Conservation (phyloP, 2,113 vertebrate species). For the Coregonus clupeaformis region DNA sequence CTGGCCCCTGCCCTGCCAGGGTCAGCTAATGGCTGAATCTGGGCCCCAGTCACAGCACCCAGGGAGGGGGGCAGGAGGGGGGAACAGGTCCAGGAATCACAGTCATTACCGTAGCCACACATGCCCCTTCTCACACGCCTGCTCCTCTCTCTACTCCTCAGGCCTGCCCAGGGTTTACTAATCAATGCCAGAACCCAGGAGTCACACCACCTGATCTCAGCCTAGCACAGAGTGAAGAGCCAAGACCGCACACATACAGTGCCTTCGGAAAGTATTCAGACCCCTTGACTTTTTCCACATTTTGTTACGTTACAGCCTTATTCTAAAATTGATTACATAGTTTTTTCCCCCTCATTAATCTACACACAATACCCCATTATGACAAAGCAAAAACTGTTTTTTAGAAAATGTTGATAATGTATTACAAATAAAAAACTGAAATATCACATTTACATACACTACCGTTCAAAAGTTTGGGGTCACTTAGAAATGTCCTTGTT, state of each 20-base stretch:
- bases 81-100: slow-evolving; percentile 59
- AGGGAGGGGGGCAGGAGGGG: slow-evolving; percentile 60
- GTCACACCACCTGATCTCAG: slow-evolving; percentile 72
- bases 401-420: too few relatives aligned
- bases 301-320: too few relatives aligned
- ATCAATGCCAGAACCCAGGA: slow-evolving; percentile 70
- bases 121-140: slow-evolving; percentile 46
- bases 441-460: too few relatives aligned
- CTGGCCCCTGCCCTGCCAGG: slow-evolving; percentile 73
- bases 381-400: too few relatives aligned
- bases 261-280: too few relatives aligned
- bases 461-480: too few relatives aligned
- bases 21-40: slow-evolving; percentile 80
- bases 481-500: too few relatives aligned
- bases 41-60: slow-evolving; percentile 76
- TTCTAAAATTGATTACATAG: too few relatives aligned
- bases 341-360: too few relatives aligned
- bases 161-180: slow-evolving; percentile 65
- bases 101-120: slow-evolving; percentile 75
- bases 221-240: slow-evolving; percentile 58
- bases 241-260: slow-evolving; percentile 5
- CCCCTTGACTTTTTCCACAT: too few relatives aligned
- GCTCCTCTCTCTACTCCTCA: slow-evolving; percentile 62
- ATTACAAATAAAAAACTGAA: too few relatives aligned
- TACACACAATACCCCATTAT: too few relatives aligned